These are phyloP conservation scores for Heteromurus nitidus DNA, from an alignment of 2,888 invertebrate species.

Conservation along the genomic window DNA sequence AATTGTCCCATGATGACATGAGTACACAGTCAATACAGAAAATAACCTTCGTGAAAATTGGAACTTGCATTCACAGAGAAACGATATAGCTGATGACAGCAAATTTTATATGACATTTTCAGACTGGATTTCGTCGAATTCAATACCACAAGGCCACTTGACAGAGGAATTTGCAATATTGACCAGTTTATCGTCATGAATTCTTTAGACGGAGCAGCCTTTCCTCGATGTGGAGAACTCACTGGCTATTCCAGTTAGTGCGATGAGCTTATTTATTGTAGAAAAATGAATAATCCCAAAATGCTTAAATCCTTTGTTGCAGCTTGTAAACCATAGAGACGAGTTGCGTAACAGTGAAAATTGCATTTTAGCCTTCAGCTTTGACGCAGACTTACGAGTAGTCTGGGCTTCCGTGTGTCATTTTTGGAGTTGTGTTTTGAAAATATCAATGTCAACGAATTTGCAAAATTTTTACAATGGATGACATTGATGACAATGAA, in stretches of 20 bases:
- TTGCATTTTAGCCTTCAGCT: too few relatives aligned
- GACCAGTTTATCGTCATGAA: conserved; percentile 75
- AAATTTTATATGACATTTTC: too few relatives aligned
- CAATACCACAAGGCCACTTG: conserved; percentile 72
- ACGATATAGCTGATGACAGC: too few relatives aligned
- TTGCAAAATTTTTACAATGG: too few relatives aligned
- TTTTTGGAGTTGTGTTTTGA: background rate
- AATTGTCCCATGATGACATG: too few relatives aligned
- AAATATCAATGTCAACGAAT: background rate
- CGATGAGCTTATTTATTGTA: too few relatives aligned
- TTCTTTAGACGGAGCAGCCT: conserved; percentile 75
- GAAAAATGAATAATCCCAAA: too few relatives aligned
- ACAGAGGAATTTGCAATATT: conserved; percentile 75
- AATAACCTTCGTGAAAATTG: too few relatives aligned
- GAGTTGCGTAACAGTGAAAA: background rate
- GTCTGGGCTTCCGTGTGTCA: too few relatives aligned
- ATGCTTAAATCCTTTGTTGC: background rate
- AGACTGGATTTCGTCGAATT: conserved; percentile 73
- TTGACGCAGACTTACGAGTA: too few relatives aligned
- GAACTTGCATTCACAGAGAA: too few relatives aligned
- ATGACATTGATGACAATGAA: background rate
- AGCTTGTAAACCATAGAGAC: background rate
- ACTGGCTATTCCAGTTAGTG: conserved; percentile 75
- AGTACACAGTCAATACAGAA: too few relatives aligned
- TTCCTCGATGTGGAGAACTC: conserved; percentile 75